Conservation (phyloP, 2,113 vertebrate species). For the Lipophrys pholis region DNA sequence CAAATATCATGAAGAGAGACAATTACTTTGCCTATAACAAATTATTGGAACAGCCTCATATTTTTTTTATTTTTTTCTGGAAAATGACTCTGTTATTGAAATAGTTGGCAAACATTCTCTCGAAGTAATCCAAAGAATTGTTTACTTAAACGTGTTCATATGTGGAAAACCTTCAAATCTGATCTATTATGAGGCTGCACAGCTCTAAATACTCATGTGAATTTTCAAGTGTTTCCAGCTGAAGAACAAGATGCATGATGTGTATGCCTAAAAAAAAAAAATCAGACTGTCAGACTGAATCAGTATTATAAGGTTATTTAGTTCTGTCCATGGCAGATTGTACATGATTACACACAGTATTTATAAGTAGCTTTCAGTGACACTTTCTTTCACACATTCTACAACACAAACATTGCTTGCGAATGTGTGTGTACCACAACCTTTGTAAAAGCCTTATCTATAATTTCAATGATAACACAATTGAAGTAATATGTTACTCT, state of each 20-base stretch:
- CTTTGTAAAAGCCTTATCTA: conserved; percentile 4
- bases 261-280: conserved; percentile 20
- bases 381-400: conserved; percentile 9
- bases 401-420: neutral
- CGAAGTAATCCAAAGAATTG: neutral
- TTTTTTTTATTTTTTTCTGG: neutral
- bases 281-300: conserved; percentile 21
- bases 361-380: neutral
- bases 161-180: neutral
- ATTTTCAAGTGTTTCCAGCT: neutral
- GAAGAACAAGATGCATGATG: neutral
- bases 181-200: neutral
- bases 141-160: neutral
- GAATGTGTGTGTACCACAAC: neutral
- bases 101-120: neutral
- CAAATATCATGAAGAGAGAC: neutral
- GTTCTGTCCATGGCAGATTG: neutral
- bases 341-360: conserved; percentile 4
- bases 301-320: conserved; percentile 9
- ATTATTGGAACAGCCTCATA: neutral
- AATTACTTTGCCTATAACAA: neutral
- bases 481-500: too few relatives aligned
- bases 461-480: too few relatives aligned
- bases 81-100: neutral
- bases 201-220: conserved; percentile 6